Evolutionary conservation across 2,113 vertebrate species (phyloP), one percentile per base, ranked within the genome.

Genomic region (Toxotes chatareus): DNA sequence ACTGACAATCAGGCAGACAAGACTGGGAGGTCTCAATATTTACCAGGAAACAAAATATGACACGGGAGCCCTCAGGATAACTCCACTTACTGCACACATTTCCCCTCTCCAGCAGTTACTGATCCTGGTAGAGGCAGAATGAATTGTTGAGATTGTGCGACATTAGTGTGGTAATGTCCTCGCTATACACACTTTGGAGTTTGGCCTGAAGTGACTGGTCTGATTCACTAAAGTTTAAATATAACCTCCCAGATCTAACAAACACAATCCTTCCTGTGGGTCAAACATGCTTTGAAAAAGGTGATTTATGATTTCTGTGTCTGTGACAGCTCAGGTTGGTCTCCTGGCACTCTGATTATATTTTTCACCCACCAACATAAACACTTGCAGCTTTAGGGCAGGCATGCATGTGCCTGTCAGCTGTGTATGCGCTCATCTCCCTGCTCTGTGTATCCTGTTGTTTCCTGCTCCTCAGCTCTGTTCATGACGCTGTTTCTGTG

Each of bases 381-480:
- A 78, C 62, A 77, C 21, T 36, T 46, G 57, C 75, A 49, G 61
- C 59, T 42, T 61, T 5, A 44, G 57, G 69, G 34, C 69, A 69
- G 79, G 71, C 80, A 31, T 79, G 72, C 63, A 61, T 57, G 59
- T 80, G 72, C 83, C 68, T 76, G 79, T 88, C 78, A 69, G 64
- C 65, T 70, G 34, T 36, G 34, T 64, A 23, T 79, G 70, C 1
- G 11, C 75, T 84, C 77, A 63, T 88, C 66, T 16, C 19, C 44
- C 23, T 11, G 9, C 5, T 53, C 8, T 40, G 7, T 38, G 56
- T 14, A 12, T 57, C 12, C 65, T 66, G 61, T 83, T 72, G 66
- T 85, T 75, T 82, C 77, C 65, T 79, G 59, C 66, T 75, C 17
- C 27, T 68, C 7, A 7, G 7, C 78, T 51, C 32, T 12, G 75